Evolutionary conservation across 2,113 vertebrate species (phyloP), one percentile per base, ranked within the genome.

Genomic region (Capreolus pygargus): DNA sequence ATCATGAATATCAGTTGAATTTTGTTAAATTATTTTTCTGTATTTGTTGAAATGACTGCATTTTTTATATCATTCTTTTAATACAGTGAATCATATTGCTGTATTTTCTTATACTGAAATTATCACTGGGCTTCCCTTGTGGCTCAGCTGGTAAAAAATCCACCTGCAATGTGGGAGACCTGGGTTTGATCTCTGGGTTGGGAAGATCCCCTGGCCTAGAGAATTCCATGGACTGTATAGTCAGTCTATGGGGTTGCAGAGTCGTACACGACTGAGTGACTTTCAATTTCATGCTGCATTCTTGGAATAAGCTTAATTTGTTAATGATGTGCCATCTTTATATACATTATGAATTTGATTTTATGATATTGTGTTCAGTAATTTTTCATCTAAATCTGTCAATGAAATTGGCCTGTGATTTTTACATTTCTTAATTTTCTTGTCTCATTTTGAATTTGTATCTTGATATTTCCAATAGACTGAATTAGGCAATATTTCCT

Each of bases 401-500:
- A 86, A 54, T 78, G 78, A 81, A 85, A 28, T 74, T 82, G 33
- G 15, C 50, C 10, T 64, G 28, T 39, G 27, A 45, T 86, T 83
- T 74, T 95, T 33, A 54, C 7, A 16, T 60, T 61, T 87, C 19
- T 23, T 50, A 27, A 43, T 96, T 76, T 58, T 58, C 47, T 64
- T 60, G 23, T 67, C 47, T 79, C 58, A 36, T 57, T 94, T 95
- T 90, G 64, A 94, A 47, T 58, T 55, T 92, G 39, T 57, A 88
- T n/a, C n/a, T 70, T 50, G 55, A 55, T 47, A 86, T 64, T 52
- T 64, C 19, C 21, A 57, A 5, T 23, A 28, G 61, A 67, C 47
- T 45, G 23, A 87, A 54, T 43, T 67, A 55, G 33, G 33, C 10
- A 74, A 7, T 15, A 36, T 11, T 89, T 21, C 11, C 9, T 84